Percentiles rank a stretch among this genome's conserved stretches.
Evolutionary conservation across 2,113 vertebrate species (phyloP).

Genomic region (Takifugu flavidus): DNA sequence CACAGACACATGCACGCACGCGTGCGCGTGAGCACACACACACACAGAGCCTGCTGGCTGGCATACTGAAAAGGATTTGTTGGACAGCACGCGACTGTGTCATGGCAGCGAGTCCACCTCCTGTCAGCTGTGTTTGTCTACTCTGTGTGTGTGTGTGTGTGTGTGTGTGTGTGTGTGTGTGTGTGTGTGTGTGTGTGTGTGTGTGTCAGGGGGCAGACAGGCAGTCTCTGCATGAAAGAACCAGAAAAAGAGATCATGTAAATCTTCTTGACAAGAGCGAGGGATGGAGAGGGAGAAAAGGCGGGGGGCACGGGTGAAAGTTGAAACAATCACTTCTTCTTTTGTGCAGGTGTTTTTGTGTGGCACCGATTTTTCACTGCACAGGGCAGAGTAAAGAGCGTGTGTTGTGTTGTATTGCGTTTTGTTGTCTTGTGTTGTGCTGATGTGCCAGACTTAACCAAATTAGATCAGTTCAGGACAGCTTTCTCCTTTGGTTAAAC

Average conservation of each 20-base stretch:
- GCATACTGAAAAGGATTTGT: slow-evolving; percentile 64
- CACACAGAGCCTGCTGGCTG: slow-evolving; percentile 46
- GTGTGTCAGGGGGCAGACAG: slow-evolving; percentile 14
- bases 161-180: slow-evolving; percentile 2
- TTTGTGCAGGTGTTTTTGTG: slow-evolving; percentile 63
- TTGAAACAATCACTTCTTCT: slow-evolving; percentile 66
- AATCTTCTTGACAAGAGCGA: slow-evolving; percentile 61
- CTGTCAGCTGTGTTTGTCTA: slow-evolving; percentile 77
- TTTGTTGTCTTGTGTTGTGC: slow-evolving; percentile 4
- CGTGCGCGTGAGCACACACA: slow-evolving; percentile 35
- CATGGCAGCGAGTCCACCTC: slow-evolving; percentile 59
- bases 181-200: slow-evolving; percentile 3
- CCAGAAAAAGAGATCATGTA: slow-evolving; percentile 48
- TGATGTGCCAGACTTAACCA: slow-evolving; percentile 52
- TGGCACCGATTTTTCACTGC: neutral
- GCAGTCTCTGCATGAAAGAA: slow-evolving; percentile 42
- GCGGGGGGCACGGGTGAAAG: slow-evolving; percentile 41
- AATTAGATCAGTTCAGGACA: slow-evolving; percentile 57
- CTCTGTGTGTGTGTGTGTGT: slow-evolving; percentile 11
- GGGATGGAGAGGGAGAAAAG: slow-evolving; percentile 26
- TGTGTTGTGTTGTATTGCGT: neutral
- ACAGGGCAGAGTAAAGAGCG: slow-evolving; percentile 12
- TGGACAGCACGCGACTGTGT: slow-evolving; percentile 68
- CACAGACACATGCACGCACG: slow-evolving; percentile 10
- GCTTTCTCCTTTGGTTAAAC: slow-evolving; percentile 56